Evolutionary conservation across 2,113 vertebrate genomes (phyloP).

Genomic region (Urocynchramus pylzowi): DNA sequence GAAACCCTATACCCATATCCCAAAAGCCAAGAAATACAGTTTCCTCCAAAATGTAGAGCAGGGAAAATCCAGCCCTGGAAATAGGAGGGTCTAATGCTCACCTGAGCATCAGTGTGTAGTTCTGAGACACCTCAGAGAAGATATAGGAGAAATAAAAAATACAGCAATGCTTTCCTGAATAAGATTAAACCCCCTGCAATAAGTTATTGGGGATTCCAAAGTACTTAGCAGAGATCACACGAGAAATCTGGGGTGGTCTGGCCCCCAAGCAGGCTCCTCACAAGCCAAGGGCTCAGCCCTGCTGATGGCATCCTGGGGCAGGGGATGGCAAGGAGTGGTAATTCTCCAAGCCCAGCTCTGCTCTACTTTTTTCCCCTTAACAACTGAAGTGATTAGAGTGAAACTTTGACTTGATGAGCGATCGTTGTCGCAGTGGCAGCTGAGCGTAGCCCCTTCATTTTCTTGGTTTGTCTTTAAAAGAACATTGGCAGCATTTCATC

Average conservation of each 20-base stretch:
- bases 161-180: background rate
- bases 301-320: background rate
- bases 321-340: background rate
- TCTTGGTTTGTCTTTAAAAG: conserved; percentile 62
- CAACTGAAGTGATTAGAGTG: conserved; percentile 75
- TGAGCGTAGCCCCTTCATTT: conserved; percentile 64
- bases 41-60: background rate
- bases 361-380: conserved; percentile 49
- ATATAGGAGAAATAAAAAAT: background rate
- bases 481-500: conserved; percentile 43
- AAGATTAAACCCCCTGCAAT: background rate
- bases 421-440: conserved; percentile 56
- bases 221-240: background rate
- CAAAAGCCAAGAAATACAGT: background rate
- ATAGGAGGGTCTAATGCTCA: background rate
- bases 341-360: background rate
- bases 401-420: conserved; percentile 74
- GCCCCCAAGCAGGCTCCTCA: background rate
- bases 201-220: background rate
- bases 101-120: background rate
- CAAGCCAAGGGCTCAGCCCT: background rate
- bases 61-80: background rate
- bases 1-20: background rate
- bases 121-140: background rate
- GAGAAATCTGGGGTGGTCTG: background rate